These are phyloP conservation scores for Corbicula japonica DNA, from an alignment of 2,888 invertebrate genomes.

Conservation along the genomic window DNA sequence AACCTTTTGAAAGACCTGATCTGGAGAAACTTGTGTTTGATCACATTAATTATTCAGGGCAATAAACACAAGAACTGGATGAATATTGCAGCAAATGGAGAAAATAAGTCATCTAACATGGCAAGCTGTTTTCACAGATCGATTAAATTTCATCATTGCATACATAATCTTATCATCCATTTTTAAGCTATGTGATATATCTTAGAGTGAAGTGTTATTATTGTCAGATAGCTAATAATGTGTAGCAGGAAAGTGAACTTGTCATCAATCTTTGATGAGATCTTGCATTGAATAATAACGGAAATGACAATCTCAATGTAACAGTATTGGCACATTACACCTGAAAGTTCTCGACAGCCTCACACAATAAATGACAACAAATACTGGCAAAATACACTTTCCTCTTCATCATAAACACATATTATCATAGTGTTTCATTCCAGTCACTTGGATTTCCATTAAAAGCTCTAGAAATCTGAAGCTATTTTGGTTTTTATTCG, in stretches of 20 bases:
- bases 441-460: no score
- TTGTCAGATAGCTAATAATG: slow-evolving; percentile 20
- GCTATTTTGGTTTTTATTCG: no score
- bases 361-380: no score
- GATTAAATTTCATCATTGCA: not conserved
- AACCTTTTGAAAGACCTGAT: no score
- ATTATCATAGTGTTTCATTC: no score
- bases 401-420: no score
- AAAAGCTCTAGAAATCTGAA: no score
- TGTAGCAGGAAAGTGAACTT: slow-evolving; percentile 22
- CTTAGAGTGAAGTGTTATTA: slow-evolving; percentile 3
- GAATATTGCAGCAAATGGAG: slow-evolving; percentile 10
- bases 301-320: no score
- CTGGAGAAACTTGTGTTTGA: slow-evolving; percentile 31
- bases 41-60: slow-evolving; percentile 40
- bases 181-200: slow-evolving; percentile 24
- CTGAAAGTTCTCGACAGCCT: no score
- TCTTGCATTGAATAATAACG: slow-evolving; percentile 19
- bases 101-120: slow-evolving; percentile 2
- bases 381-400: no score
- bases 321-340: no score
- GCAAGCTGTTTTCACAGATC: slow-evolving; percentile 1
- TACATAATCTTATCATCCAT: slow-evolving; percentile 1
- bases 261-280: slow-evolving; percentile 36
- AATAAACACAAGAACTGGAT: slow-evolving; percentile 35